Conservation (phyloP, 2,113 vertebrate species). For the Leptocoma aspasia region DNA sequence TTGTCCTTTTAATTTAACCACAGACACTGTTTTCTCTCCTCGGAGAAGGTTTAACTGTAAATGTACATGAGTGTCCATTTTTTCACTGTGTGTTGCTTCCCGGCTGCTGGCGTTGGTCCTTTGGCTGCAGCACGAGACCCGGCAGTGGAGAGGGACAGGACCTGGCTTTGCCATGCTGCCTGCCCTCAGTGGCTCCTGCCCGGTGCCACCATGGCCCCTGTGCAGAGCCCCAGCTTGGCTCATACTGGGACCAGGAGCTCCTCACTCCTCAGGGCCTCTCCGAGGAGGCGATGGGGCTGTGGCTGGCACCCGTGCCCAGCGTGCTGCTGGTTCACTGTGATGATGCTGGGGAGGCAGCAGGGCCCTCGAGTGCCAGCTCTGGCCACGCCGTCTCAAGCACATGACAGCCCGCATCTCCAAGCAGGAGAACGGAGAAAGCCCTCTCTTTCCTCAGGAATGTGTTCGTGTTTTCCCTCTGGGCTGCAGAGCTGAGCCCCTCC, state of each 20-base stretch:
- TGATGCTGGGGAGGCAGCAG: neutral
- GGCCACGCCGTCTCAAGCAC: neutral
- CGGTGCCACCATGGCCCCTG: fast-evolving
- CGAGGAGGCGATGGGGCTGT: fast-evolving
- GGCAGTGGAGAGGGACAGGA: neutral
- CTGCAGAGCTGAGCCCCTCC: neutral
- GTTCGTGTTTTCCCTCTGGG: neutral
- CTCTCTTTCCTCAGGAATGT: constrained; percentile 61
- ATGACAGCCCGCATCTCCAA: neutral
- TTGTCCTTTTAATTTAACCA: constrained; percentile 23
- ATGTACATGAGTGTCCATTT: neutral
- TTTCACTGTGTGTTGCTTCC: neutral
- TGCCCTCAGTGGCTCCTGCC: neutral
- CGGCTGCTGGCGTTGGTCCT: neutral
- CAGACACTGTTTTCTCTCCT: neutral
- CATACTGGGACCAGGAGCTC: neutral
- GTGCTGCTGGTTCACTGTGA: constrained; percentile 41
- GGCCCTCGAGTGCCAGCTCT: neutral
- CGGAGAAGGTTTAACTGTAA: neutral
- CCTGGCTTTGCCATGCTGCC: fast-evolving
- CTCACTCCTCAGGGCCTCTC: neutral
- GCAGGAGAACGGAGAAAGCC: neutral
- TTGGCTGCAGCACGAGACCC: neutral
- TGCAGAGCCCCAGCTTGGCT: neutral
- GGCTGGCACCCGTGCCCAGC: neutral